Evolutionary conservation across 2,888 invertebrate species (phyloP).

Genomic region (Parnassius glacialis): DNA sequence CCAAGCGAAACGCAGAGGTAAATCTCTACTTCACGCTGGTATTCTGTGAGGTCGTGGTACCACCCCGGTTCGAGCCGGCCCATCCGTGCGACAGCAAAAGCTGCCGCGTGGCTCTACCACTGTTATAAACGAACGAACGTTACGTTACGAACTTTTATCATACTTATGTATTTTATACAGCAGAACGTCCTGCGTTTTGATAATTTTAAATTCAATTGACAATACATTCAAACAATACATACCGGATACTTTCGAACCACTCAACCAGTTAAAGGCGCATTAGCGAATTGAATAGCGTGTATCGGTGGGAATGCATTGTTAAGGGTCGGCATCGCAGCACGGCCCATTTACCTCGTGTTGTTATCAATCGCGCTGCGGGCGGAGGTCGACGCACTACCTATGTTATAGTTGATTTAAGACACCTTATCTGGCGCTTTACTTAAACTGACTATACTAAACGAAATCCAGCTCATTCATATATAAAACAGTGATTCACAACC

Average conservation of each 20-base stretch:
- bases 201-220: conserved; percentile 35
- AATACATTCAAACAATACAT: conserved; percentile 37
- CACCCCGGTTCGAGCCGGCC: too few species aligned
- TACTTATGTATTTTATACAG: too few species aligned
- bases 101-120: too few species aligned
- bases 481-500: too few species aligned
- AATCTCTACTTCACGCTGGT: too few species aligned
- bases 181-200: conserved; percentile 12
- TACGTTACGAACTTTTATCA: too few species aligned
- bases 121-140: too few species aligned
- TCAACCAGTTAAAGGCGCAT: conserved; percentile 73
- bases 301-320: conserved; percentile 64
- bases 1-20: too few species aligned
- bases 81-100: too few species aligned
- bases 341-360: conserved; percentile 71
- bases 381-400: conserved; percentile 61
- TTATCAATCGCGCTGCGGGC: conserved; percentile 52
- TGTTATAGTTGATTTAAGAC: conserved; percentile 39
- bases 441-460: conserved; percentile 21
- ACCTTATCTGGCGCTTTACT: conserved; percentile 37
- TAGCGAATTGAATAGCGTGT: conserved; percentile 72
- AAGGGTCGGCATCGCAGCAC: conserved; percentile 52
- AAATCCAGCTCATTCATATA: conserved; percentile 24
- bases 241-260: conserved; percentile 53
- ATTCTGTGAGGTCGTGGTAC: too few species aligned